These are phyloP conservation scores for Thaleichthys pacificus DNA, from an alignment of 2,797 vertebrate species.

Conservation along the genomic window DNA sequence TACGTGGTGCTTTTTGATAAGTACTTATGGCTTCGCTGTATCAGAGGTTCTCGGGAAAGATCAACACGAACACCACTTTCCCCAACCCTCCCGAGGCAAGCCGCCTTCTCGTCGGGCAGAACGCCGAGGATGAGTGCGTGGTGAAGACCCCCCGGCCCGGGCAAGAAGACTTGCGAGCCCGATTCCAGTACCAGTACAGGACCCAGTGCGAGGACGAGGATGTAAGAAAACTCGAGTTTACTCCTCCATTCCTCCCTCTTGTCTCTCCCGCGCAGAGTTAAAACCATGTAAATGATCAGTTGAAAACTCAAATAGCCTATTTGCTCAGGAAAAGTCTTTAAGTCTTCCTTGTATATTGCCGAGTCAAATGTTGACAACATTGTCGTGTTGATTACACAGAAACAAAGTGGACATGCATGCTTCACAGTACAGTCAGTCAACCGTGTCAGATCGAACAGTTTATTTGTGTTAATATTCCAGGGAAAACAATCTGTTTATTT, in stretches of 20 bases:
- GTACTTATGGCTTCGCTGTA: slow-evolving; percentile 87
- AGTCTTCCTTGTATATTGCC: too few relatives aligned
- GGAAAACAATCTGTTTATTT: too few relatives aligned
- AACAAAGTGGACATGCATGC: too few relatives aligned
- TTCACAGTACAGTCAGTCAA: too few relatives aligned
- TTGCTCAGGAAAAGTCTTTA: too few relatives aligned
- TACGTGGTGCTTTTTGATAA: slow-evolving; percentile 19
- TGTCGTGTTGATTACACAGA: too few relatives aligned
- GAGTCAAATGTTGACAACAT: too few relatives aligned
- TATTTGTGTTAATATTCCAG: too few relatives aligned
- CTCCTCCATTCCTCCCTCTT: background rate
- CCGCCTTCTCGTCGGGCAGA: slow-evolving; percentile 80
- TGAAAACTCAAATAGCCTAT: too few relatives aligned
- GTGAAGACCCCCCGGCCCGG: slow-evolving; percentile 67
- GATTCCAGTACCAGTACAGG: slow-evolving; percentile 74
- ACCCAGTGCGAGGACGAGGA: slow-evolving; percentile 75
- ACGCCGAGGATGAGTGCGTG: slow-evolving; percentile 75
- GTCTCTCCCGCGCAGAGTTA: background rate
- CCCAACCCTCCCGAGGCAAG: slow-evolving; percentile 86
- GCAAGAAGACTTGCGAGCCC: slow-evolving; percentile 62
- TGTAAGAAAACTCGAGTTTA: slow-evolving; percentile 77
- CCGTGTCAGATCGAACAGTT: too few relatives aligned
- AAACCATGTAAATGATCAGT: too few relatives aligned
- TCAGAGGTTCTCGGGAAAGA: slow-evolving; percentile 87
- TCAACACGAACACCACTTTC: slow-evolving; percentile 88